phyloP scores from a whole-genome alignment of 2,888 invertebrate genomes.

The Tridacna crocea region DNA sequence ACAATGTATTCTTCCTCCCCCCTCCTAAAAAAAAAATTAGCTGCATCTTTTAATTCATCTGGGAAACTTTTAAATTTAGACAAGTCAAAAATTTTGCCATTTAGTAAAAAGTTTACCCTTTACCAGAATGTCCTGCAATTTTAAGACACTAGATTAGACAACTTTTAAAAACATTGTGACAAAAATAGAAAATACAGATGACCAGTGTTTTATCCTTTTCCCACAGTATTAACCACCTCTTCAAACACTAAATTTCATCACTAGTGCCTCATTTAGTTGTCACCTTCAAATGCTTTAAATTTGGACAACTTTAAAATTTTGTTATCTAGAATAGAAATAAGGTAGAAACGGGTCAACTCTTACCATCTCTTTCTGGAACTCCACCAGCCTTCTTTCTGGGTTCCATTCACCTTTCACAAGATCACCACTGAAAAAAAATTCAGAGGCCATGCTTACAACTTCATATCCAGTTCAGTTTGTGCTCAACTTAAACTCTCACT shows the following conservation, averaged over 20 bases:
- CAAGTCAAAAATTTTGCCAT: too few relatives aligned
- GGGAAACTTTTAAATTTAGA: too few relatives aligned
- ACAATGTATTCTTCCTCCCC: too few relatives aligned
- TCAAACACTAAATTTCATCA: too few relatives aligned
- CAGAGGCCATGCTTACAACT: neutral
- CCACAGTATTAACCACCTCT: neutral
- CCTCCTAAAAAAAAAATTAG: too few relatives aligned
- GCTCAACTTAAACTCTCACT: too few relatives aligned
- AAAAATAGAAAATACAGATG: neutral
- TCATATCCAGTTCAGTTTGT: too few relatives aligned
- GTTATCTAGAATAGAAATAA: too few relatives aligned
- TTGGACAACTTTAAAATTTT: too few relatives aligned
- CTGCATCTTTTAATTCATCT: too few relatives aligned
- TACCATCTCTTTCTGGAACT: conserved; percentile 76
- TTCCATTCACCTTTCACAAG: conserved; percentile 77
- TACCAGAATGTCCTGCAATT: neutral
- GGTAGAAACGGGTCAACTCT: neutral
- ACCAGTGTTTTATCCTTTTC: neutral
- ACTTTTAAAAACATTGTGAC: neutral
- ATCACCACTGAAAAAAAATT: conserved; percentile 65
- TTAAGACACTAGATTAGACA: neutral
- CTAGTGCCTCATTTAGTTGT: too few relatives aligned
- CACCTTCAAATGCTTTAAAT: too few relatives aligned
- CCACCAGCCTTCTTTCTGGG: conserved; percentile 69
- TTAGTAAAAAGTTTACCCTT: neutral